These are phyloP conservation scores for Macrochelys suwanniensis DNA, from an alignment of 2,797 vertebrate species.

Conservation along the genomic window DNA sequence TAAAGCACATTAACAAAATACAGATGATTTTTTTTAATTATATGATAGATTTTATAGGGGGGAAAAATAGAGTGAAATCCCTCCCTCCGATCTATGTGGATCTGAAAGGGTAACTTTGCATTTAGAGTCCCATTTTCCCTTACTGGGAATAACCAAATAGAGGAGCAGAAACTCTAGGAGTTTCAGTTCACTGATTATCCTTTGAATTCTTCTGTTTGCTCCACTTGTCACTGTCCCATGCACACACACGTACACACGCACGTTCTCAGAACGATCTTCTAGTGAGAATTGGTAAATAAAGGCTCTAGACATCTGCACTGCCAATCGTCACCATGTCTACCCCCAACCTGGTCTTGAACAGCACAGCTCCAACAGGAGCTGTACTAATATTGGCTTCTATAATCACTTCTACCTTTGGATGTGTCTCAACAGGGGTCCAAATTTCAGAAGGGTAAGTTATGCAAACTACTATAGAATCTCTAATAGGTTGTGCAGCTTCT, in stretches of 20 bases:
- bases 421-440: too few relatives aligned
- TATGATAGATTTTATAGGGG: too few relatives aligned
- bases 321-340: background rate
- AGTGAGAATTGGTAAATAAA: background rate
- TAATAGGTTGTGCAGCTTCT: background rate
- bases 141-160: background rate
- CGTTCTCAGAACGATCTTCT: background rate
- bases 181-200: background rate
- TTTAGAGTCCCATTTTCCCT: background rate
- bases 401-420: too few relatives aligned
- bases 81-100: background rate
- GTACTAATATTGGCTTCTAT: too few relatives aligned
- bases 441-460: too few relatives aligned
- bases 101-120: background rate
- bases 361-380: too few relatives aligned
- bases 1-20: background rate
- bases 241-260: background rate
- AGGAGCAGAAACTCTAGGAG: background rate
- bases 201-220: background rate
- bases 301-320: background rate
- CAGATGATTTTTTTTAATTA: too few relatives aligned
- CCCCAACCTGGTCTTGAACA: too few relatives aligned
- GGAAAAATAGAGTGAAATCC: too few relatives aligned
- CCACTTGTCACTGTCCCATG: background rate
- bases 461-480: background rate